Evolutionary conservation across 2,113 vertebrate genomes (phyloP).

Genomic region (Nannospalax galili): DNA sequence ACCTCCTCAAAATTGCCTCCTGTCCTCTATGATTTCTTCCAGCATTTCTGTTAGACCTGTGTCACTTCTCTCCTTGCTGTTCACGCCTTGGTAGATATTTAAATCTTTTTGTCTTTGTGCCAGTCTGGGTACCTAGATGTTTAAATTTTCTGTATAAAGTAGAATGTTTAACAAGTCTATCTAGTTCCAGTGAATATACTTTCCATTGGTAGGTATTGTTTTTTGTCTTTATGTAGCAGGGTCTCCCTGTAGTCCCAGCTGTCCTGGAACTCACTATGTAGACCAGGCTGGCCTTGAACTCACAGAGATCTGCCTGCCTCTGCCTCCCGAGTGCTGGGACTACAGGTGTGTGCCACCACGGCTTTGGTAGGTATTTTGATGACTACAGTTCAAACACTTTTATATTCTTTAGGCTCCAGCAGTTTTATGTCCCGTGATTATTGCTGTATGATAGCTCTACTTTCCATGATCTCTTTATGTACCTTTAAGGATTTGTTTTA

Average conservation of each 20-base stretch:
- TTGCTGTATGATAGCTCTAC: not conserved
- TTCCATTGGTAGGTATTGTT: no score
- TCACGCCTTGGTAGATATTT: not conserved
- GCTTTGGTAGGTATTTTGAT: not conserved
- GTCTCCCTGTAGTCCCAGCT: no score
- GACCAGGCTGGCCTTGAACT: no score
- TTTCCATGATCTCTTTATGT: not conserved
- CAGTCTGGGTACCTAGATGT: not conserved
- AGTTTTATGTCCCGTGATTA: not conserved
- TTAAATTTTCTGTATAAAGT: not conserved
- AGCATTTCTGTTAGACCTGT: not conserved
- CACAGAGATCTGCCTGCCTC: no score
- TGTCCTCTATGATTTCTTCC: not conserved
- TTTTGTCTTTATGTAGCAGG: no score
- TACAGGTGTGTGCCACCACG: no score
- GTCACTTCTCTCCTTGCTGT: not conserved
- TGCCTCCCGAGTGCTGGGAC: no score
- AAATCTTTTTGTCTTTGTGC: not conserved
- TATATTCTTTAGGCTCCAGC: not conserved
- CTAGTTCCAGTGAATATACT: not conserved
- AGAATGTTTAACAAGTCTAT: not conserved
- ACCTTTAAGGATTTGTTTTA: not conserved
- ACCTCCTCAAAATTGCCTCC: not conserved
- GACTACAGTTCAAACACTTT: not conserved
- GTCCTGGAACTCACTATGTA: no score